Percentiles rank a stretch among this genome's conserved stretches.
These are phyloP conservation scores for Arremon brunneinucha DNA, from an alignment of 2,797 vertebrate species.

Conservation along the genomic window DNA sequence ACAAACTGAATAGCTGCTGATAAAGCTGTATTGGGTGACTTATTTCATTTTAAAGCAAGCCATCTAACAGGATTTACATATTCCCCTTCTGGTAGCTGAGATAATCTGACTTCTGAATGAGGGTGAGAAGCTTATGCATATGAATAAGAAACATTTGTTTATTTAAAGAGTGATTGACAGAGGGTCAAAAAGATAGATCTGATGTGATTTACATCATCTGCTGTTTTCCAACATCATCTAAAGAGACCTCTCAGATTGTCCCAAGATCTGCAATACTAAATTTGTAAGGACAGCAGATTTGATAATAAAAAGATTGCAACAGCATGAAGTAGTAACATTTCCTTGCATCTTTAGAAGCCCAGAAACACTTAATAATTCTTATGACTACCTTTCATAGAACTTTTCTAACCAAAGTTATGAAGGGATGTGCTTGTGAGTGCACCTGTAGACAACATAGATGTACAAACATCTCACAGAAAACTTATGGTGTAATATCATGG, in stretches of 20 bases:
- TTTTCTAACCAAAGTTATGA: not conserved
- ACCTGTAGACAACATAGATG: accelerated
- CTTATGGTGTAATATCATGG: not conserved
- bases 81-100: not conserved
- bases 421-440: accelerated
- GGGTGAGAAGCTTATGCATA: not conserved
- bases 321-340: not conserved
- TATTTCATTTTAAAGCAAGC: not conserved
- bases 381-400: not conserved
- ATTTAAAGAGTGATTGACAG: not conserved
- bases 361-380: not conserved
- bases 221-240: not conserved
- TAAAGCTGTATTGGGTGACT: not conserved
- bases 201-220: not conserved
- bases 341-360: not conserved
- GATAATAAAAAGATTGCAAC: not conserved
- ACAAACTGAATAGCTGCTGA: not conserved
- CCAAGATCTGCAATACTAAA: not conserved
- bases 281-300: not conserved
- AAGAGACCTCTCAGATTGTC: not conserved
- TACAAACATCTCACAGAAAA: not conserved
- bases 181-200: not conserved
- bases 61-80: not conserved
- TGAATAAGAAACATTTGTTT: not conserved
- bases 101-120: slow-evolving; percentile 11